Evolutionary conservation across 2,888 invertebrate genomes (phyloP), one percentile per base, ranked within the genome.

Genomic region (Euspilapteryx auroguttella): DNA sequence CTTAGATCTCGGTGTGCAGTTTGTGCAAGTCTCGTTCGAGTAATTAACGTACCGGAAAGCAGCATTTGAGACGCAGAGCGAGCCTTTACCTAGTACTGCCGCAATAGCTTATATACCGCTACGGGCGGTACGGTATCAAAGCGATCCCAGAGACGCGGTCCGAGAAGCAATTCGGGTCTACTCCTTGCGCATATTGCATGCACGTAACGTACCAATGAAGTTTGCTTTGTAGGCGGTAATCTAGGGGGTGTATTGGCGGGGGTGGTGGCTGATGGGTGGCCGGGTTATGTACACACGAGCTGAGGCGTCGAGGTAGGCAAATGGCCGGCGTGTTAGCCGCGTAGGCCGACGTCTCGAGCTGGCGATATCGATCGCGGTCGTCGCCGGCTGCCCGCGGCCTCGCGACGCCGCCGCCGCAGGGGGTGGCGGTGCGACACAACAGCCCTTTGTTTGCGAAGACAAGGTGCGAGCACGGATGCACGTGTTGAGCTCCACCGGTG

Each of bases 221-320:
- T 71, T 73, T 71, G 73, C 73, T 73, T 69, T 71, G 73, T 73
- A 69, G 73, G 71, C 71, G 68, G 73, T 71, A 73, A 73, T 73
- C 73, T 71, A 59, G 53, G 64, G 65, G 69, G 71, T 69, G 57
- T 62, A 63, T 63, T 69, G 57, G 62, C 63, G 63, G 65, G 56
- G 61, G 46, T 37, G 28, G 37, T 64, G 65, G 27, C 38, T 64
- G 64, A 66, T 46, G 59, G 52, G 66, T 53, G 69, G 63, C 49
- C 62, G 35, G 69, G 66, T 63, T 71, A 66, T 71, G 68, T 69
- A 71, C 71, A 73, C 66, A 69, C 68, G 65, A 59, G 69, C 47
- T n/a, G 68, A 73, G 71, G 71, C 73, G 66, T 63, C 65, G 69
- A 71, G 71, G 73, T 73, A 73, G 71, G 71, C 73, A 71, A 75